Percentiles rank a stretch among this genome's conserved stretches.
Conservation (phyloP, 2,797 vertebrate genomes). For the Peromyscus nudipes region DNA sequence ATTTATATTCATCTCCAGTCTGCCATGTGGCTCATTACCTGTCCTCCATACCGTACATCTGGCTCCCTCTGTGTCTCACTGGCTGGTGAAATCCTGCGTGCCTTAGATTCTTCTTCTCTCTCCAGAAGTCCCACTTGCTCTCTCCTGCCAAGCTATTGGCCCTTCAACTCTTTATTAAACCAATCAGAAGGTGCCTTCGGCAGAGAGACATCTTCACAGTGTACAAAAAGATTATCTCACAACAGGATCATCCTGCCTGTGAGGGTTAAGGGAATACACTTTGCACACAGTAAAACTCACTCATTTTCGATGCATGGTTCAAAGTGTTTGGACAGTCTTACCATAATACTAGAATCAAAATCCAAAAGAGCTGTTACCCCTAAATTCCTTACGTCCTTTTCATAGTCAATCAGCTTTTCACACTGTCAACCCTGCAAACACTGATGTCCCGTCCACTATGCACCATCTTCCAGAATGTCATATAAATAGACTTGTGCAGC, state of each 20-base stretch:
- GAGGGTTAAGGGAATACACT: neutral
- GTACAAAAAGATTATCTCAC: neutral
- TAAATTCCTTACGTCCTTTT: neutral
- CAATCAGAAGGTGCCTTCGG: no score
- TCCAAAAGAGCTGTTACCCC: neutral
- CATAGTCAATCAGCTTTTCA: neutral
- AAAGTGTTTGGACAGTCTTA: neutral
- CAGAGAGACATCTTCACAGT: neutral
- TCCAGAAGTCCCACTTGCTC: no score
- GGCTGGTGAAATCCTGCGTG: no score
- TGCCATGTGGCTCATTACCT: no score
- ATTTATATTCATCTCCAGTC: neutral
- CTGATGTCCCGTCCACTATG: neutral
- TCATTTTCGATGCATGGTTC: neutral
- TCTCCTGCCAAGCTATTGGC: no score
- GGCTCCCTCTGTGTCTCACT: no score
- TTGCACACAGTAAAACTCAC: neutral
- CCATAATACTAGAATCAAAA: neutral
- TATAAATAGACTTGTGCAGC: neutral
- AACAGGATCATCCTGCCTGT: neutral
- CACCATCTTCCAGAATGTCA: neutral
- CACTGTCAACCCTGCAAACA: rapidly evolving
- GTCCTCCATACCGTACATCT: no score
- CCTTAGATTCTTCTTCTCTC: no score
- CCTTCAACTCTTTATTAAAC: no score